Evolutionary conservation across 2,888 invertebrate genomes (phyloP), one percentile per base, ranked within the genome.

Genomic region (Melanostoma mellinum): DNA sequence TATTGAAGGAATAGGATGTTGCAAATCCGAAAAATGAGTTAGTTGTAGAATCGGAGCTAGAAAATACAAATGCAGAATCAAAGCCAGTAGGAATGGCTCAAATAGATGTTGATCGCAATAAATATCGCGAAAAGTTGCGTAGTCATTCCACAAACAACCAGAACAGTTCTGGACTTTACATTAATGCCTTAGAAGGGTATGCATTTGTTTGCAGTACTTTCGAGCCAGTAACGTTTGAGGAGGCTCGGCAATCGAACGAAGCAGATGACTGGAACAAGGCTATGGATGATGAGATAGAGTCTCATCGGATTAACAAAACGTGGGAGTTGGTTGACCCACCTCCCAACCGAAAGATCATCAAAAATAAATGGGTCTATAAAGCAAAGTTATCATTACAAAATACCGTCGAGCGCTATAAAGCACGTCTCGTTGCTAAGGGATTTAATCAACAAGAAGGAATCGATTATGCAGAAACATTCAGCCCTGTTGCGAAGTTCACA

Each of bases 401-500:
- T 9, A 46, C 4, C 6, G n/a, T 71, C n/a, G 53, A 71, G 36
- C 32, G 84, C 32, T 87, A 85, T 50, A 88, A 88, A 74, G 87
- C 89, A 10, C 69, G 88, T 30, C 67, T 89, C 6, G 88, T 88
- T 9, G 88, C 86, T 9, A 65, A 86, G 35, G 88, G 88, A 36
- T 88, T 84, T 74, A 76, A 75, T 4, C 88, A 89, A 69, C 71
- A 86, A 78, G 84, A 74, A 53, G 88, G 87, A 8, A 73, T 86
- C 33, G 87, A 88, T 80, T 88, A 88, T 77, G 71, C 86, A 30
- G 87, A 88, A 69, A 87, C 87, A 2, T 61, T 61, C 46, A 61
- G 61, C 5, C 61, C 46, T 0, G 61, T 61, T 46, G 61, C 46
- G 4, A 61, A 36, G 33, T 61, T 61, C 46, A 48, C 32, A 5